Percentiles rank a stretch among this genome's conserved stretches.
Evolutionary conservation across 2,113 vertebrate species (phyloP).

Genomic region (Rattus rattus): DNA sequence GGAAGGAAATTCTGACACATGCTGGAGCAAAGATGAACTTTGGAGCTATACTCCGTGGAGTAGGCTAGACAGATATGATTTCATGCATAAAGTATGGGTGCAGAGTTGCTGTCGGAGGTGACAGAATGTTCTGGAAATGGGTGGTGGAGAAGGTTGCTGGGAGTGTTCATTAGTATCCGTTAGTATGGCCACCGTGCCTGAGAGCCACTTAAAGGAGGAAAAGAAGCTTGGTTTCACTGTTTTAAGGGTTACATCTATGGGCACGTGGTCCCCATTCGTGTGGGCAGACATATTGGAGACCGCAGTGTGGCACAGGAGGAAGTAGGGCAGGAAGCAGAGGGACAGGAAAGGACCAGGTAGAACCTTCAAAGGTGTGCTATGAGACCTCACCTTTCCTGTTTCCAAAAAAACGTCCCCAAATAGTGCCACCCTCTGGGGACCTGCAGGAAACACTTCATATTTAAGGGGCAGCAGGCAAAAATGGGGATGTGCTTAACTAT

Average conservation of each 20-base stretch:
- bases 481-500: not conserved
- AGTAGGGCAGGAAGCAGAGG: not conserved
- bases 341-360: not conserved
- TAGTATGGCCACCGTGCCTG: no score
- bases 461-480: not conserved
- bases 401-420: not conserved
- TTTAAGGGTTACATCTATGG: not conserved
- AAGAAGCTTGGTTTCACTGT: not conserved
- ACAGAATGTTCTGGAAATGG: not conserved
- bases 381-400: not conserved
- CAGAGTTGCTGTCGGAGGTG: not conserved
- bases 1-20: conserved; percentile 57
- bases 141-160: not conserved
- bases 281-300: not conserved
- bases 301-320: no score
- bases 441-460: not conserved
- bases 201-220: not conserved
- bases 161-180: not conserved
- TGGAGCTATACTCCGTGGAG: not conserved
- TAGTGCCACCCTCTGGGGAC: not conserved
- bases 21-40: not conserved
- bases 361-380: not conserved
- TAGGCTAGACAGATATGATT: not conserved
- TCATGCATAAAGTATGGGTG: not conserved
- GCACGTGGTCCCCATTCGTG: not conserved